Percentiles rank a stretch among this genome's conserved stretches.
These are phyloP conservation scores for Lordiphosa fenestrarum DNA, from an alignment of 2,888 invertebrate species.

Conservation along the genomic window DNA sequence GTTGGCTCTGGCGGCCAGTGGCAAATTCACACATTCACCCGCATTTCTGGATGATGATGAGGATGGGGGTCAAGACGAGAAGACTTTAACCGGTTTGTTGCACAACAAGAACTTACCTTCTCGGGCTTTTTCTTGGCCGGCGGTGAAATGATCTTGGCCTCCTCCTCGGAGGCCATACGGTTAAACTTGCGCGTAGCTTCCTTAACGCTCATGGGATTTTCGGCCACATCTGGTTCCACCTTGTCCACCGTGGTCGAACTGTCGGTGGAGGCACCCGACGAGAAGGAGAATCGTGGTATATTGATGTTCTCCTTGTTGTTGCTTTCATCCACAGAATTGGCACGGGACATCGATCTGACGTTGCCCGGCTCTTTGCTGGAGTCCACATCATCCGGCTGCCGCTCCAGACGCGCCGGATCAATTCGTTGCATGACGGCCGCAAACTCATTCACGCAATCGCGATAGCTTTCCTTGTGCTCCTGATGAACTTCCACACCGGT, in stretches of 20 bases:
- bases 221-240: constrained; percentile 71
- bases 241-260: constrained; percentile 52
- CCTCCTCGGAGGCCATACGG: constrained; percentile 91
- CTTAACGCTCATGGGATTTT: constrained; percentile 91
- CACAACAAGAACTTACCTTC: constrained; percentile 82
- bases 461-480: constrained; percentile 76
- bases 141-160: constrained; percentile 82
- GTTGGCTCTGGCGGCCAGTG: not conserved
- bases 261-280: constrained; percentile 71
- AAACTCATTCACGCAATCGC: constrained; percentile 79
- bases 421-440: constrained; percentile 71
- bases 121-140: constrained; percentile 82
- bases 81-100: constrained; percentile 52
- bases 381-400: constrained; percentile 23
- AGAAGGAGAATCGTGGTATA: constrained; percentile 72
- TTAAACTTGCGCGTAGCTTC: constrained; percentile 96
- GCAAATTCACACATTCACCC: constrained; percentile 6
- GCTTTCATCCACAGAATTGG: constrained; percentile 80
- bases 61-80: not conserved
- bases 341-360: constrained; percentile 69
- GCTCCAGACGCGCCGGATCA: constrained; percentile 60
- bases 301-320: constrained; percentile 74
- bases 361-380: not conserved
- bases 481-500: constrained; percentile 39
- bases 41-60: constrained; percentile 2